Base-by-base conservation (phyloP, 2,113 vertebrate genomes). In the Syngnathus typhle region DNA sequence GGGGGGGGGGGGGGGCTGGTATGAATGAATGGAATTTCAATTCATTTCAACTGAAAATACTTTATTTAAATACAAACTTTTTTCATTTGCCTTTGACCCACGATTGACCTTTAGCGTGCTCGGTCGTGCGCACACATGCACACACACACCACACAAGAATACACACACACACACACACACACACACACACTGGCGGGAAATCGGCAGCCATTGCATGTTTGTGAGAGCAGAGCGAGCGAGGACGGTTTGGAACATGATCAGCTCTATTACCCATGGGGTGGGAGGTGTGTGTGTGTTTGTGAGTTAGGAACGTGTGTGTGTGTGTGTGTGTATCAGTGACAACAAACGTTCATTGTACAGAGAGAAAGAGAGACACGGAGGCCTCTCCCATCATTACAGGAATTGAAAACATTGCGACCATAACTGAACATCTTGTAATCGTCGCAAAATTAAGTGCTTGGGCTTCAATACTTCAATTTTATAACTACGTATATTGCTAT, bases 271-370 rank as follows among this genome's bases (percentile, higher is more conserved):
- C 84, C 83, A 82, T 83, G 85, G 88, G 85, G 79, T 71, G 83
- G 78, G 76, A 71, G 79, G 79, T 60, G 66, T 77, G 77, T 75
- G 60, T 78, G 71, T 52, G 74, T 46, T 66, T 27, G 70, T 56
- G 72, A 64, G 70, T 73, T 64, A 70, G 73, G 43, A 78, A 59
- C 44, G 65, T 13, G 69, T 58, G 69, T 46, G 69, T 64, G 27
- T 38, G 32, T 62, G 60, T 63, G 78, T 70, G 81, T 80, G 80
- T 76, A 84, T 90, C 78, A 68, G 75, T 82, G 82, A 87, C 85
- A 88, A 89, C 88, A 89, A 90, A 84, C 80, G 83, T 78, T 89
- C 88, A 88, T 88, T 89, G 87, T 87, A 87, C 87, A 83, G 78
- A 13, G 44, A 13, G 13, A 46, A 15, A 46, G 44, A 46, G 44